Evolutionary conservation across 2,797 vertebrate species (phyloP).

Genomic region (Galaxias olidus): DNA sequence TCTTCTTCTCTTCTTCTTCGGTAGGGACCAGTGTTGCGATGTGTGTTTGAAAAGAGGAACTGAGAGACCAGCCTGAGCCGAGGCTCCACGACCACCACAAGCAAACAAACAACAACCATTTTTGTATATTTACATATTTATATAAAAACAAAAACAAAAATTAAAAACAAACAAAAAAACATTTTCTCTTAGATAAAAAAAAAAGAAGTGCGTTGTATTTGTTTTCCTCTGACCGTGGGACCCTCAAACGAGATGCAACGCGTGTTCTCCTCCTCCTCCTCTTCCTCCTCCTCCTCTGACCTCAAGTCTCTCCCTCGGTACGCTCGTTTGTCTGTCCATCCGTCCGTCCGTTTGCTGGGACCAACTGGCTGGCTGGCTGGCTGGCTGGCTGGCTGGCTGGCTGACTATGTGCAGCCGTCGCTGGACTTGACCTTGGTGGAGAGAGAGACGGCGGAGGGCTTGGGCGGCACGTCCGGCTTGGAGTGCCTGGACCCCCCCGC

Average conservation of each 20-base stretch:
- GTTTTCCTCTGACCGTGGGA: conserved; percentile 75
- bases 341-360: conserved; percentile 54
- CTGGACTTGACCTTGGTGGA: conserved; percentile 92
- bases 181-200: conserved; percentile 63
- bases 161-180: conserved; percentile 62
- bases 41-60: conserved; percentile 77
- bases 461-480: conserved; percentile 97
- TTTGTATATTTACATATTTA: conserved; percentile 78
- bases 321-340: conserved; percentile 27
- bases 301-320: conserved; percentile 32
- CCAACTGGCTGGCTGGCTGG: conserved; percentile 35
- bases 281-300: too few relatives aligned
- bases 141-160: conserved; percentile 75
- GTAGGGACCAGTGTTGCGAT: conserved; percentile 77
- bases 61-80: conserved; percentile 71
- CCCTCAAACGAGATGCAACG: conserved; percentile 74
- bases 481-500: conserved; percentile 83
- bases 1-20: conserved; percentile 48
- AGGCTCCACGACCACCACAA: conserved; percentile 67
- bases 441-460: conserved; percentile 90
- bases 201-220: conserved; percentile 71
- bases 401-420: conserved; percentile 94
- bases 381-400: conserved; percentile 9
- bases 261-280: conserved; percentile 67
- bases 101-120: conserved; percentile 64